Evolutionary conservation across 2,888 invertebrate species (phyloP), one percentile per base, ranked within the genome.

Genomic region (Macaria notata): DNA sequence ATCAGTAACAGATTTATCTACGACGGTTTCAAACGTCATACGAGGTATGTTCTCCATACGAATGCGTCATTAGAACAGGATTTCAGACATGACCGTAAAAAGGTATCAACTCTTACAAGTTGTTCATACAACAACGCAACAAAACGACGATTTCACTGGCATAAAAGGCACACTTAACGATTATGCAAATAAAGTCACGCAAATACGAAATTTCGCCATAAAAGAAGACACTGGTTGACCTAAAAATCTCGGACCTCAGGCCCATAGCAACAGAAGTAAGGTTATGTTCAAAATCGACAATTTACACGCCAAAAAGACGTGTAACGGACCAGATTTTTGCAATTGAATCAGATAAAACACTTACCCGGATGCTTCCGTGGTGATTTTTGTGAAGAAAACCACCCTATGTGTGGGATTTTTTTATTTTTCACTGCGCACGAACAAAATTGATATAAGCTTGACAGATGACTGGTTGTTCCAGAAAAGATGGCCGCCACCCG

Each of bases 331-430:
- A 57, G 61, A 39, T 54, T 44, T 45, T 50, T 31, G 59, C 58
- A 71, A 69, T 59, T 63, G 64, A 62, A 67, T 66, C 64, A 67
- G 49, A 55, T 59, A 53, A 41, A 44, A n/a, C 29, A 86, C 91
- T 87, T 67, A 91, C 91, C 91, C 90, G 90, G 90, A 89, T 87
- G 88, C 89, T 83, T 84, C 88, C 88, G 88, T 86, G 77, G 81
- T 79, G 78, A 70, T 62, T 78, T 81, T 78, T 73, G 72, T 61
- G 60, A 67, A 73, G 68, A 70, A 73, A 84, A 84, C 82, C 75
- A 79, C 73, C 83, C 75, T 83, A 82, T 86, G 56, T 63, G 70
- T 59, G 62, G 70, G 63, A 62, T 71, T 75, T 76, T 82, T 84
- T 82, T 80, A 59, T 78, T 81, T 79, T 72, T 70, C 85, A 79